Conservation (phyloP, 2,797 vertebrate genomes). For the Chelonia mydas region DNA sequence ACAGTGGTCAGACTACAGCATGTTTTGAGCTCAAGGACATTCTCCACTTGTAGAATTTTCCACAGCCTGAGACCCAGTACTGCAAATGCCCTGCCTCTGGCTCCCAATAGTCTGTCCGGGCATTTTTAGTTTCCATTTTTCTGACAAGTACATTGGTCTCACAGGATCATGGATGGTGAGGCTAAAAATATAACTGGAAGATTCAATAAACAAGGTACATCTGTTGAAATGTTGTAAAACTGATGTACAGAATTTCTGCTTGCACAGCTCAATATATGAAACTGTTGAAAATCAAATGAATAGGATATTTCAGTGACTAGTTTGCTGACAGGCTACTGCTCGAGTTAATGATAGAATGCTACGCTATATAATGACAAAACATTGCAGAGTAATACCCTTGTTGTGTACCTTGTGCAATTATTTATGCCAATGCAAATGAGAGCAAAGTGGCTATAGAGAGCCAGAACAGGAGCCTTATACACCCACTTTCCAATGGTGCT, state of each 20-base stretch:
- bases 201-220: neutral
- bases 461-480: neutral
- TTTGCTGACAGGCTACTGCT: neutral
- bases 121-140: neutral
- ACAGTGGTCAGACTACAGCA: rapidly evolving
- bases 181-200: neutral
- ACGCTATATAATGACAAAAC: neutral
- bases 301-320: neutral
- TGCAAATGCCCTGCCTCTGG: neutral
- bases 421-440: neutral
- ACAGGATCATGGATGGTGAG: neutral
- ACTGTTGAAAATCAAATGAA: neutral
- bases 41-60: neutral
- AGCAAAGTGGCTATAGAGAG: neutral
- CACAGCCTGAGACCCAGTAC: neutral
- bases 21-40: neutral
- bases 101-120: neutral
- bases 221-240: neutral
- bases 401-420: neutral
- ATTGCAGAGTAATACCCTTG: neutral
- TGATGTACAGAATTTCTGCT: neutral
- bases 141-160: neutral
- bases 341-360: neutral
- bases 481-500: rapidly evolving
- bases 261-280: neutral